Base-by-base conservation (phyloP, 2,113 vertebrate species). In the Tautogolabrus adspersus region DNA sequence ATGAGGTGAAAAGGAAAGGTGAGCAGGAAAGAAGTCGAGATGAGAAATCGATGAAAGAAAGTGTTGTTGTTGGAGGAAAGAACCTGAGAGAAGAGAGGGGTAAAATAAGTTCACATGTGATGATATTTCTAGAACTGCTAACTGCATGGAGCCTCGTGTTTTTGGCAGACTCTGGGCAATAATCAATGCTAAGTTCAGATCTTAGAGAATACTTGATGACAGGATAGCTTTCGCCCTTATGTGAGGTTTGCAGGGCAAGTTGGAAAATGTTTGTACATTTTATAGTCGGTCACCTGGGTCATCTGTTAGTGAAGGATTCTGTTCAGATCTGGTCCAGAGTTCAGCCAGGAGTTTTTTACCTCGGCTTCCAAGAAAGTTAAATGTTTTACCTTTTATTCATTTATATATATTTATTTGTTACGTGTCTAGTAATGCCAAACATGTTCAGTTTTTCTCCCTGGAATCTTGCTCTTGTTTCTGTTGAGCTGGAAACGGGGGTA, bases 301-400 rank as follows among this genome's bases (percentile, higher is more conserved):
- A 47, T 44, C 8, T 0, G 8, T 11, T 16, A 30, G 26, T 72
- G 56, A 19, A 23, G 40, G 51, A 47, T 64, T 68, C 51, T 68
- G 34, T 16, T 47, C 9, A 52, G 61, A 47, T 63, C 4, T 51
- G 10, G 19, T 58, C 54, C 46, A 54, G 54, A 72, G n/a, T 42
- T 61, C 18, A 34, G 30, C 30, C 30, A 56, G 21, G 10, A 59
- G 8, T 62, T 74, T 74, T 82, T 66, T 70, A 66, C 51, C n/a
- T 58, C 5, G 0, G 26, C 63, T 44, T 30, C 26, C 58, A 73
- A 66, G 59, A 65, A 76, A 44, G 30, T 54, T 0, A n/a, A 44
- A 72, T 19, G 11, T 71, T 72, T 71, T 19, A 55, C 49, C 15
- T 23, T 55, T n/a, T 34, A 1, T 34, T 34, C 30, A 69, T 63